These are phyloP conservation scores for Cataglyphis rosenhaueri DNA, from an alignment of 2,888 invertebrate species.

Conservation along the genomic window DNA sequence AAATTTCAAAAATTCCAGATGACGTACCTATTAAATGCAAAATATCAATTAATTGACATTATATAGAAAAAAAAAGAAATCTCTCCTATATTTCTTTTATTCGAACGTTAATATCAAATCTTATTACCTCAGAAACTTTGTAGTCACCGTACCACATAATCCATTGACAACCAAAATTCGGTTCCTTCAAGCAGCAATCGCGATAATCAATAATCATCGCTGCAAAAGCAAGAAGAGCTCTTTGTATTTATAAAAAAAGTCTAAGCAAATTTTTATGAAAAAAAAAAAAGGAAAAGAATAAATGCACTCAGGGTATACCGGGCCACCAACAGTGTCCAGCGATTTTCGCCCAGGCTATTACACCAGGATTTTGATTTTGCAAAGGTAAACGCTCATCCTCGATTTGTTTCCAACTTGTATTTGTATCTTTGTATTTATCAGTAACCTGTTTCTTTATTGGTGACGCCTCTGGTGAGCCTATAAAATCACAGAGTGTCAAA, in stretches of 20 bases:
- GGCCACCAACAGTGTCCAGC: slow-evolving; percentile 82
- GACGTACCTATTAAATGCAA: slow-evolving; percentile 71
- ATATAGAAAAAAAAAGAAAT: neutral
- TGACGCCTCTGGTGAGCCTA: slow-evolving; percentile 44
- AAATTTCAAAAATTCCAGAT: slow-evolving; percentile 73
- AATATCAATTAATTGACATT: slow-evolving; percentile 2
- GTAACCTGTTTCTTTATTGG: slow-evolving; percentile 47
- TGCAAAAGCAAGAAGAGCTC: slow-evolving; percentile 53
- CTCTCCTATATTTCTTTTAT: neutral
- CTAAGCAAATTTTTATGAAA: neutral
- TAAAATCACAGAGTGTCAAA: neutral
- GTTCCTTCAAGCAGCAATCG: slow-evolving; percentile 80
- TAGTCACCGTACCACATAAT: slow-evolving; percentile 84
- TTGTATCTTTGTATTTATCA: slow-evolving; percentile 59
- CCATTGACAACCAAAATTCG: slow-evolving; percentile 81
- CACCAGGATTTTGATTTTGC: slow-evolving; percentile 79
- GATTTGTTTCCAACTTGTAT: slow-evolving; percentile 30
- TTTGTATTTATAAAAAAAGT: neutral
- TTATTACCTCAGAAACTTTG: slow-evolving; percentile 79
- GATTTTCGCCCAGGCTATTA: slow-evolving; percentile 82
- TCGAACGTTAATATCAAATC: slow-evolving; percentile 1
- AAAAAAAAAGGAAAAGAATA: slow-evolving; percentile 9
- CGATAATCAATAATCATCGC: slow-evolving; percentile 82
- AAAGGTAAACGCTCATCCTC: slow-evolving; percentile 74
- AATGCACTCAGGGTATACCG: slow-evolving; percentile 66